Evolutionary conservation across 1,140 invertebrate genomes (phyloP).

Genomic region (Halotydeus destructor): DNA sequence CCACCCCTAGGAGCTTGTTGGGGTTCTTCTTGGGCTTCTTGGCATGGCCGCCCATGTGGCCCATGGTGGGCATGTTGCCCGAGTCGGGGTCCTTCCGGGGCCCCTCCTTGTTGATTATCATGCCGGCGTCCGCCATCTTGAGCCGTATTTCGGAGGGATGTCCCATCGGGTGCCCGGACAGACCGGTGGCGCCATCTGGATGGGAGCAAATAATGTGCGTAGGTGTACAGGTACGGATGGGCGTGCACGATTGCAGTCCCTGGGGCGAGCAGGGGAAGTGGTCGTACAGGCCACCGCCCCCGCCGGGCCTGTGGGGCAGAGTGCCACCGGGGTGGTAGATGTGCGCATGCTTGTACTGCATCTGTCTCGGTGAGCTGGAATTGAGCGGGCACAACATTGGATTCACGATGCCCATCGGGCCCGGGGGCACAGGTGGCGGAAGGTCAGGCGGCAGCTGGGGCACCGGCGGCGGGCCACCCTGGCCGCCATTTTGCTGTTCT

Average conservation of each 20-base stretch:
- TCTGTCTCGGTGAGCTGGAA: slow-evolving; percentile 1
- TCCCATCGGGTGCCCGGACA: no score
- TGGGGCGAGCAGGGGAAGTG: not conserved
- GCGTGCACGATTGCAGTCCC: not conserved
- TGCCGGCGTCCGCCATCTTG: no score
- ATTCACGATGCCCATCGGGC: slow-evolving; percentile 3
- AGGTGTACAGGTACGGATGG: not conserved
- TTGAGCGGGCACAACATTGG: slow-evolving; percentile 4
- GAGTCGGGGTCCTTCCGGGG: no score
- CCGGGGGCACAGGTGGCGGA: slow-evolving; percentile 1
- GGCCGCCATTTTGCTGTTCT: no score
- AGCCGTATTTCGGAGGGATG: slow-evolving; percentile 1
- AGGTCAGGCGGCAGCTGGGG: no score
- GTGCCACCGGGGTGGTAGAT: slow-evolving; percentile 4
- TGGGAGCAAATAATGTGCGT: slow-evolving; percentile 1
- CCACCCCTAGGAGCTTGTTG: slow-evolving; percentile 6
- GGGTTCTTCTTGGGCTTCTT: not conserved
- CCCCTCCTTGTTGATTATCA: no score
- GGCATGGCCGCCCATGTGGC: not conserved
- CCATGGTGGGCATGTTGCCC: no score
- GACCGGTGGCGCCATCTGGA: no score
- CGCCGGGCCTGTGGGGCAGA: no score
- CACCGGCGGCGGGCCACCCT: no score
- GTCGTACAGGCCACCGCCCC: slow-evolving; percentile 3
- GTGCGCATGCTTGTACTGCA: slow-evolving; percentile 5